Conservation (phyloP, 2,113 vertebrate genomes). For the Heterotis niloticus region DNA sequence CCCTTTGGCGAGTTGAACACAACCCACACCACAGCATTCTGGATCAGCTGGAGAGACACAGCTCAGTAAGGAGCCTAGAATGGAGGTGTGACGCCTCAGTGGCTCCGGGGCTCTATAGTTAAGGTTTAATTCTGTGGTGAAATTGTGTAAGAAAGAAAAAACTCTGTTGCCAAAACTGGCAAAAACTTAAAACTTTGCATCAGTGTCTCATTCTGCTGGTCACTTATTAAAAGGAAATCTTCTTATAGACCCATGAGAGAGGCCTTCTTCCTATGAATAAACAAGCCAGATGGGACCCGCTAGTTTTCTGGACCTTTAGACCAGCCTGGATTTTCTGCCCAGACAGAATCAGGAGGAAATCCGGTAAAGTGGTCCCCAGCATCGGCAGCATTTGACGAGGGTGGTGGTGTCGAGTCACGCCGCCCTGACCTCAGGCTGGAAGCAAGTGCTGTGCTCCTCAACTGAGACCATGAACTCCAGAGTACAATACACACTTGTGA, state of each 20-base stretch:
- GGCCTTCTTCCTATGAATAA: not conserved
- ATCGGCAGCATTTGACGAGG: not conserved
- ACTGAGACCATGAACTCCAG: not conserved
- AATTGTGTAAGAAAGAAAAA: too few species aligned
- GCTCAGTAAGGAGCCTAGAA: too few species aligned
- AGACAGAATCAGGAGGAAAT: not conserved
- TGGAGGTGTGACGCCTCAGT: too few species aligned
- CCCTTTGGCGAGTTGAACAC: too few species aligned
- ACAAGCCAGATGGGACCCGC: too few species aligned
- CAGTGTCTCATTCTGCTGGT: not conserved
- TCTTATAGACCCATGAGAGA: conserved; percentile 6
- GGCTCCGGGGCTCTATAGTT: not conserved
- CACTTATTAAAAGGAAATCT: not conserved
- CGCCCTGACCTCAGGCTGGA: not conserved
- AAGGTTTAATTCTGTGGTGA: not conserved
- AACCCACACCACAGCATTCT: too few species aligned
- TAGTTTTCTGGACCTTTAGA: not conserved
- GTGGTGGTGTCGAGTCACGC: not conserved
- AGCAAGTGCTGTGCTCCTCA: not conserved
- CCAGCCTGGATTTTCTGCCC: not conserved
- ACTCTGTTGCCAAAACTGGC: not conserved
- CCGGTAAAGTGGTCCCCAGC: not conserved
- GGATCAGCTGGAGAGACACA: too few species aligned
- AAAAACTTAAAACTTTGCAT: not conserved
- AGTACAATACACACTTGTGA: too few species aligned